Conservation (phyloP, 2,888 invertebrate genomes). For the Drosophila gaucha region DNA sequence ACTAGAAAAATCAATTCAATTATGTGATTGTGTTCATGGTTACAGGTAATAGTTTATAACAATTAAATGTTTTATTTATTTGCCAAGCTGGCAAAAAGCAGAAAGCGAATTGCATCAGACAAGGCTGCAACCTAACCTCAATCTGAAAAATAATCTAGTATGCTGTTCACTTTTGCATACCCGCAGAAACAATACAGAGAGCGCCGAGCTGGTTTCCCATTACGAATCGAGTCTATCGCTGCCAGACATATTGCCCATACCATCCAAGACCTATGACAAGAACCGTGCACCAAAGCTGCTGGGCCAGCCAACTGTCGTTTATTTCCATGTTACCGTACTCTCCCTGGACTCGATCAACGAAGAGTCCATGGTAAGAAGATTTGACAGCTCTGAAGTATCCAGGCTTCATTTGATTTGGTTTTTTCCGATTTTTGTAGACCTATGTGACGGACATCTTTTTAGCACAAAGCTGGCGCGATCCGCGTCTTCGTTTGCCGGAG, state of each 20-base stretch:
- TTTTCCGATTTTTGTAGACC: conserved; percentile 87
- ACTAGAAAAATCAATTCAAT: conserved; percentile 82
- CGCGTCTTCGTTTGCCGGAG: conserved; percentile 94
- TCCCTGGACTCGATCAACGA: conserved; percentile 98
- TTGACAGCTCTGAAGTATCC: not conserved
- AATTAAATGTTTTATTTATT: conserved; percentile 9
- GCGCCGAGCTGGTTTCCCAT: conserved; percentile 84
- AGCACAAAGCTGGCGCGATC: conserved; percentile 96
- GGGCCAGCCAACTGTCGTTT: conserved; percentile 94
- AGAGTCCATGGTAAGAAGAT: conserved; percentile 90
- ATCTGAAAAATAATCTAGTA: not conserved
- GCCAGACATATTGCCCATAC: conserved; percentile 93
- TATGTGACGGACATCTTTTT: conserved; percentile 97
- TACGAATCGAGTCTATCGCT: conserved; percentile 90
- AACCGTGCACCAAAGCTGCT: conserved; percentile 94
- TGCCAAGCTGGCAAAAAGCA: conserved; percentile 22
- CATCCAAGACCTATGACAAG: conserved; percentile 94
- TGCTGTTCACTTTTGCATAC: not conserved
- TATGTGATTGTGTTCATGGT: conserved; percentile 83
- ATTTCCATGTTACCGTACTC: conserved; percentile 95
- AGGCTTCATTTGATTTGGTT: not conserved
- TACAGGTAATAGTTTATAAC: conserved; percentile 70
- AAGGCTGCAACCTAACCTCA: conserved; percentile 27
- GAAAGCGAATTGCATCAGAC: conserved; percentile 60
- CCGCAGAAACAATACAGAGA: conserved; percentile 83